These are phyloP conservation scores for Limonius californicus DNA, from an alignment of 1,140 invertebrate species.

Conservation along the genomic window DNA sequence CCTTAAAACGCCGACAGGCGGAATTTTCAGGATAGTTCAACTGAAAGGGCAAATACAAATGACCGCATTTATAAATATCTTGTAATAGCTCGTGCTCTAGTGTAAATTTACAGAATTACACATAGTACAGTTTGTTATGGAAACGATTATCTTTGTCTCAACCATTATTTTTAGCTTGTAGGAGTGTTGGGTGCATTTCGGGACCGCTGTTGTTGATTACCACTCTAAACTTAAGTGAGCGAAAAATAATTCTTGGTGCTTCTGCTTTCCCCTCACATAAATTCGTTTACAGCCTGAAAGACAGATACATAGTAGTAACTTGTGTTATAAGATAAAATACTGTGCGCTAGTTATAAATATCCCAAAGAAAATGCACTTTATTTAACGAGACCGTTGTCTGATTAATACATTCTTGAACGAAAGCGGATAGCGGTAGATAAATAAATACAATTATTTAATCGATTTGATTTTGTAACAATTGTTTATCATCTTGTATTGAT, in stretches of 20 bases:
- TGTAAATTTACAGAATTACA: neutral
- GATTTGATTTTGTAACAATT: neutral
- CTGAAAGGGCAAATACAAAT: no score
- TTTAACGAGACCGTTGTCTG: neutral
- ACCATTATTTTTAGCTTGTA: slow-evolving; percentile 5
- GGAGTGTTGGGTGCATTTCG: neutral
- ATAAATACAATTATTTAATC: neutral
- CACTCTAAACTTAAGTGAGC: slow-evolving; percentile 9
- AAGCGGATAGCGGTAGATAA: no score
- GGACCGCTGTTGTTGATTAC: slow-evolving; percentile 1
- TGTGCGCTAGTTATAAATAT: neutral
- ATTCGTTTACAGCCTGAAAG: slow-evolving; percentile 6
- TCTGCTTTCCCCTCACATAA: slow-evolving; percentile 5
- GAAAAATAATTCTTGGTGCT: slow-evolving; percentile 7
- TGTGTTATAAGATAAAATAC: neutral
- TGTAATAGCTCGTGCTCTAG: neutral
- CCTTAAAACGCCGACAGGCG: no score
- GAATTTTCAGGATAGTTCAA: no score
- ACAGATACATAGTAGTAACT: neutral
- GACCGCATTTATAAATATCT: neutral
- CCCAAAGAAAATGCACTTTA: neutral
- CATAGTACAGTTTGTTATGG: neutral
- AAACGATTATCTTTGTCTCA: slow-evolving; percentile 1
- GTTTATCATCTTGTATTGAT: neutral
- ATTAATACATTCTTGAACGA: neutral